phyloP scores from a whole-genome alignment of 1,140 invertebrate species.

The Ylistrum balloti region DNA sequence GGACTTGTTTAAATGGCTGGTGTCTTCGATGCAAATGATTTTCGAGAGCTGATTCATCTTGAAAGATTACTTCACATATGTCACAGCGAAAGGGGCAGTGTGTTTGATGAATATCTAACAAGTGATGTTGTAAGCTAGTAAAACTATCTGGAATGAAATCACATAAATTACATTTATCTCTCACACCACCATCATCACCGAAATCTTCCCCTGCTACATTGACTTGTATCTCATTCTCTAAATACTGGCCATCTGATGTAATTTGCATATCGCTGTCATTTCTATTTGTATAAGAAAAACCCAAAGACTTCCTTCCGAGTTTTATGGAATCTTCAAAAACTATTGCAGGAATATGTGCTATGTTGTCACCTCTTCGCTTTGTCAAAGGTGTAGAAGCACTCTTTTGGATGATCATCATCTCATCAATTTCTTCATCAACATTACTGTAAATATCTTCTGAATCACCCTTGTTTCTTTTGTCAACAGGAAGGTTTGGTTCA shows the following conservation, averaged over 20 bases:
- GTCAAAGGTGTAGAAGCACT: not conserved
- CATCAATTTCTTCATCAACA: not conserved
- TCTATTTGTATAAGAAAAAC: not conserved
- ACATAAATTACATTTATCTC: slow-evolving; percentile 43
- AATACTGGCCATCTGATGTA: not conserved
- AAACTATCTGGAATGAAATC: slow-evolving; percentile 44
- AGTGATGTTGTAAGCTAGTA: slow-evolving; percentile 20
- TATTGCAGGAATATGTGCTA: not conserved
- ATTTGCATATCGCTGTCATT: not conserved
- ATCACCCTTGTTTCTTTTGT: not conserved
- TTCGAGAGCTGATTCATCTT: not conserved
- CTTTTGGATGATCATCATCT: not conserved
- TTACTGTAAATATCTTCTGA: not conserved
- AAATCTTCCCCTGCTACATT: not conserved
- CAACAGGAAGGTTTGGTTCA: not conserved
- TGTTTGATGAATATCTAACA: slow-evolving; percentile 23
- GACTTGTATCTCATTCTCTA: not conserved
- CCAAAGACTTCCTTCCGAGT: slow-evolving; percentile 7
- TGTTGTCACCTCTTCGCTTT: not conserved
- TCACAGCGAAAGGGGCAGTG: slow-evolving; percentile 45
- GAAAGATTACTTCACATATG: slow-evolving; percentile 51
- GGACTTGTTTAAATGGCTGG: slow-evolving; percentile 26
- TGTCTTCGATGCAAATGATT: slow-evolving; percentile 43
- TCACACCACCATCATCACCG: not conserved
- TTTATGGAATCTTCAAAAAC: slow-evolving; percentile 13